Percentiles rank a stretch among this genome's conserved stretches.
These are phyloP conservation scores for Cataglyphis hispanica DNA, from an alignment of 1,140 invertebrate species.

Conservation along the genomic window DNA sequence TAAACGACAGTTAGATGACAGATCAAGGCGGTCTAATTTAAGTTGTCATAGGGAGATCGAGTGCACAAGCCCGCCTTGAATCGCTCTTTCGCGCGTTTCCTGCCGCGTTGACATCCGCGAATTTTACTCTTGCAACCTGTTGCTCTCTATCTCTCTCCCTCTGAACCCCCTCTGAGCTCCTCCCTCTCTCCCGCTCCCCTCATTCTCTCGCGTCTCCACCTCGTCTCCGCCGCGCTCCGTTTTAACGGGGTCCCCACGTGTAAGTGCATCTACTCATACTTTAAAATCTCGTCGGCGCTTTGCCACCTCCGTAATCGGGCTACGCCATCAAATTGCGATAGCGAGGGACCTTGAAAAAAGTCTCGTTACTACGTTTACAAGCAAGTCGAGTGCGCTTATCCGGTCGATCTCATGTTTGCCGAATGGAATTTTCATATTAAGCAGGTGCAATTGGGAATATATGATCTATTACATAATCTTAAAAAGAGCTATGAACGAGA, in stretches of 20 bases:
- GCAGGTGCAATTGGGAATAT: background rate
- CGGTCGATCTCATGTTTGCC: slow-evolving; percentile 15
- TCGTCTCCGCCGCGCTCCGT: slow-evolving; percentile 39
- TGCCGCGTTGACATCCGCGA: slow-evolving; percentile 81
- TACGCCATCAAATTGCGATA: slow-evolving; percentile 49
- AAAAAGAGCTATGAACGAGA: background rate
- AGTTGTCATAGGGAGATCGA: slow-evolving; percentile 73
- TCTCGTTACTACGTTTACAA: slow-evolving; percentile 19
- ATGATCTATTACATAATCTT: background rate
- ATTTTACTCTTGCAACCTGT: slow-evolving; percentile 85
- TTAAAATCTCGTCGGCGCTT: slow-evolving; percentile 62
- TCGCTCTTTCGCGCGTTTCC: slow-evolving; percentile 68
- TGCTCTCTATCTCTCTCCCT: slow-evolving; percentile 81
- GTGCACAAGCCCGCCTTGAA: slow-evolving; percentile 75
- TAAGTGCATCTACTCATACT: slow-evolving; percentile 76
- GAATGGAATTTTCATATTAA: slow-evolving; percentile 35
- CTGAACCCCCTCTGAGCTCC: slow-evolving; percentile 48
- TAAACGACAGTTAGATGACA: slow-evolving; percentile 1
- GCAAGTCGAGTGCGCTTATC: slow-evolving; percentile 49
- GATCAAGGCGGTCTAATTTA: slow-evolving; percentile 54
- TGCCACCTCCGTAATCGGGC: slow-evolving; percentile 65
- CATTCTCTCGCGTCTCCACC: slow-evolving; percentile 10
- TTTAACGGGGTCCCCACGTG: slow-evolving; percentile 66
- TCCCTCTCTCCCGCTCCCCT: slow-evolving; percentile 59
- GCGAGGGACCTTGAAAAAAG: slow-evolving; percentile 14